phyloP scores from a whole-genome alignment of 2,888 invertebrate genomes.

The Nomada ferruginata region DNA sequence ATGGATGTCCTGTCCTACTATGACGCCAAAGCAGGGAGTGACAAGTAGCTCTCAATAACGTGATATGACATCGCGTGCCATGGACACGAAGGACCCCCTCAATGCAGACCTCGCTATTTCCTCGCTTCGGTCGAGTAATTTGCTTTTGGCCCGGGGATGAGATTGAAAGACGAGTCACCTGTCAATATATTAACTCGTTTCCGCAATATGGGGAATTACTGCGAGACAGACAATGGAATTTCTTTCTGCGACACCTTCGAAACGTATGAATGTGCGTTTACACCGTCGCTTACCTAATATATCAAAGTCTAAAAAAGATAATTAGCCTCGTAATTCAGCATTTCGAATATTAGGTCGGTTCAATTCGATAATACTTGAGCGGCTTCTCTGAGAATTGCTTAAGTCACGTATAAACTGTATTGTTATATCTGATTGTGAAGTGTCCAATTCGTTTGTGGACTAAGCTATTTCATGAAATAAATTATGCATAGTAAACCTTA shows the following conservation, averaged over 20 bases:
- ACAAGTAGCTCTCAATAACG: conserved; percentile 80
- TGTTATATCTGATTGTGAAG: no score
- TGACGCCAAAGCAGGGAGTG: conserved; percentile 75
- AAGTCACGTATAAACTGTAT: no score
- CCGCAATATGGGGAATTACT: conserved; percentile 65
- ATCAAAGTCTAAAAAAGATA: conserved; percentile 2
- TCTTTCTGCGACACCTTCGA: conserved; percentile 37
- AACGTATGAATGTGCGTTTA: not conserved
- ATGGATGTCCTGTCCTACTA: conserved; percentile 63
- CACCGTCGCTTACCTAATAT: conserved; percentile 22
- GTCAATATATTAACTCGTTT: conserved; percentile 74
- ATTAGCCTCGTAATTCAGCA: not conserved
- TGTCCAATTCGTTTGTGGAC: no score
- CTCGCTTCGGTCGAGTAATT: conserved; percentile 75
- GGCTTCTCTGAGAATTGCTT: no score
- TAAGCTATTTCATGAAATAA: no score
- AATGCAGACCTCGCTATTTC: conserved; percentile 72
- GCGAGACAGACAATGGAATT: conserved; percentile 57
- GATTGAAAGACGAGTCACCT: conserved; percentile 70
- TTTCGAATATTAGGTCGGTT: not conserved
- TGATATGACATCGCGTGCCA: conserved; percentile 78
- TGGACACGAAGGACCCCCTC: conserved; percentile 79
- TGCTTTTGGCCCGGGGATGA: conserved; percentile 67
- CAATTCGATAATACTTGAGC: no score
- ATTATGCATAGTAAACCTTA: no score